Base-by-base conservation (phyloP, 1,140 invertebrate genomes). In the Camponotus floridanus region DNA sequence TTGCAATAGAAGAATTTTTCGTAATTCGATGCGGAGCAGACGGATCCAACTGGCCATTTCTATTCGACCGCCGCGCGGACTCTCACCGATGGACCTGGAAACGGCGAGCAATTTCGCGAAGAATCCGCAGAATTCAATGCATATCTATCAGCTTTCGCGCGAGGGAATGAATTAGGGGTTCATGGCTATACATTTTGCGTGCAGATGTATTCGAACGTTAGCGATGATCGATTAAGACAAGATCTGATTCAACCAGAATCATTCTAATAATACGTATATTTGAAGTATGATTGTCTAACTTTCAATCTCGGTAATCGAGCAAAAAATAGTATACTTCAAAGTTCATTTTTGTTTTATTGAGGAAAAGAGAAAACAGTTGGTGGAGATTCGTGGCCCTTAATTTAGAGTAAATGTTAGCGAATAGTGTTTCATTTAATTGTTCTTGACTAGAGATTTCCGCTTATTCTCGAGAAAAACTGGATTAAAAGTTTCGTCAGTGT, bases 41-140 rank as follows among this genome's bases (percentile, higher is more conserved):
- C 68, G 59, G 45, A 36, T 71, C 55, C 83, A 68, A 89, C 39
- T 67, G 90, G 87, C 80, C 88, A 92, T 92, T 93, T 92, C 92
- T 91, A 92, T 93, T 88, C 92, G 84, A 26, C 86, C 62, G 76
- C 65, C 64, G 85, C 61, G 68, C 26, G 73, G 86, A 61, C 45
- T 59, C 31, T 65, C 48, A 62, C n/a, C 62, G 51, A 57, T 31
- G 45, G 2, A 42, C n/a, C 79, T 73, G 65, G 74, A 81, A 74
- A 61, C 71, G 71, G 62, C 83, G 57, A 90, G 84, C 91, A 91
- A 92, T 92, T 92, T 92, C 71, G 62, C 86, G 85, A 92, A 92
- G 91, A 93, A 93, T 92, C 76, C 85, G 65, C 79, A 90, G 90
- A 92, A 93, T 92, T 92, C 88, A 79, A 93, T 93, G 91, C 91